Percentiles rank a stretch among this genome's conserved stretches.
These are phyloP conservation scores for Papilio gigon DNA, from an alignment of 2,888 invertebrate species.

Conservation along the genomic window DNA sequence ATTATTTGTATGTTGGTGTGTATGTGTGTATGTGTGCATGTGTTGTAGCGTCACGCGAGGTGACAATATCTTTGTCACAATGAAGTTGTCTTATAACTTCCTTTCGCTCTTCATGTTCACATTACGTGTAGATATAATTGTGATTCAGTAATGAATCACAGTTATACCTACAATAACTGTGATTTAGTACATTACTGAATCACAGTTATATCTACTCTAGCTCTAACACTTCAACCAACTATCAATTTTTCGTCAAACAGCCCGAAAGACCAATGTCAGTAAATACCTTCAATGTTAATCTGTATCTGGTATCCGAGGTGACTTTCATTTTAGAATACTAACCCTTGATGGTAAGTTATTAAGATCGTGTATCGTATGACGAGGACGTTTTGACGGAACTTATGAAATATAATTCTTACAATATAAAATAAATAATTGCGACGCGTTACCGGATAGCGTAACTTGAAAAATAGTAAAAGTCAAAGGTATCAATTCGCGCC, in stretches of 20 bases:
- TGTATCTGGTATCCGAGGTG: too few relatives aligned
- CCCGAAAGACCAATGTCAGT: too few relatives aligned
- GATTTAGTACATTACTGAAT: too few relatives aligned
- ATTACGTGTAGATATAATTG: neutral
- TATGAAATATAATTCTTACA: constrained; percentile 32
- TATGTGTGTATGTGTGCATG: neutral
- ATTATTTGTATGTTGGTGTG: neutral
- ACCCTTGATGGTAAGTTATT: neutral
- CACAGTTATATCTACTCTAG: too few relatives aligned
- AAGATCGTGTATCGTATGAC: neutral
- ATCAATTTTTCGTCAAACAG: too few relatives aligned
- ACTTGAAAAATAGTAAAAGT: constrained; percentile 70
- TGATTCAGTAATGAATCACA: too few relatives aligned
- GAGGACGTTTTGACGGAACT: constrained; percentile 20
- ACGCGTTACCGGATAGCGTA: constrained; percentile 42
- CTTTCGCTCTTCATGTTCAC: neutral
- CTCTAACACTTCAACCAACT: too few relatives aligned
- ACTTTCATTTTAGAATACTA: neutral
- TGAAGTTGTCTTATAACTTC: constrained; percentile 31
- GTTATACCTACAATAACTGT: too few relatives aligned
- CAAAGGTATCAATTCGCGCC: constrained; percentile 52
- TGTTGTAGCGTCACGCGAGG: neutral
- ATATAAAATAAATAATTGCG: constrained; percentile 26
- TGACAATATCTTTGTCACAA: constrained; percentile 24
- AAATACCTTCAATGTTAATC: too few relatives aligned